Evolutionary conservation across 2,797 vertebrate species (phyloP).

Genomic region (Megaceryle alcyon): DNA sequence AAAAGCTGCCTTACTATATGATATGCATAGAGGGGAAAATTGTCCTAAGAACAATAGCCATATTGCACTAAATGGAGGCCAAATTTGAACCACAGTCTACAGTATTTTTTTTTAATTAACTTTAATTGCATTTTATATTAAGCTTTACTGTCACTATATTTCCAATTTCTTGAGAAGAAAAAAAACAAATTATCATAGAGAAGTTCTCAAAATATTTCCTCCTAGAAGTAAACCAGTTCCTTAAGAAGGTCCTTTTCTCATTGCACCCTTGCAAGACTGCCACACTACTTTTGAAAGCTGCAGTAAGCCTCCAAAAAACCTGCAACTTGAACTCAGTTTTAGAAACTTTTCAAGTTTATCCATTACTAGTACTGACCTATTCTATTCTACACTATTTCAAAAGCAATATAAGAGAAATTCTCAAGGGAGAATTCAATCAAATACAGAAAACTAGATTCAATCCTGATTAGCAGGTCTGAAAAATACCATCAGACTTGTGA

Average conservation of each 20-base stretch:
- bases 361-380: neutral
- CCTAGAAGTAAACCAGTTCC: neutral
- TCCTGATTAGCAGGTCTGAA: neutral
- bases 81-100: neutral
- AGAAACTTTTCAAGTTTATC: neutral
- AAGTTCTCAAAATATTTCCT: neutral
- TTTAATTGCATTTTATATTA: neutral
- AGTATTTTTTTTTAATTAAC: neutral
- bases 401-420: neutral
- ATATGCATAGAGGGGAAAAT: neutral
- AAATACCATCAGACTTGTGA: neutral
- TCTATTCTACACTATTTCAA: neutral
- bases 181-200: neutral
- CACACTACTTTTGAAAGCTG: neutral
- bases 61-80: neutral
- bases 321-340: neutral
- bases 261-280: neutral
- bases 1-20: neutral
- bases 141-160: neutral
- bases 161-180: neutral
- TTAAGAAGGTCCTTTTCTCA: neutral
- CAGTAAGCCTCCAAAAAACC: neutral
- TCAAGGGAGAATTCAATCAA: neutral
- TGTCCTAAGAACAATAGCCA: neutral
- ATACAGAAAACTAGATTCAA: neutral